Evolutionary conservation across 2,113 vertebrate species (phyloP), one percentile per base, ranked within the genome.

Genomic region (Corythaixoides concolor): DNA sequence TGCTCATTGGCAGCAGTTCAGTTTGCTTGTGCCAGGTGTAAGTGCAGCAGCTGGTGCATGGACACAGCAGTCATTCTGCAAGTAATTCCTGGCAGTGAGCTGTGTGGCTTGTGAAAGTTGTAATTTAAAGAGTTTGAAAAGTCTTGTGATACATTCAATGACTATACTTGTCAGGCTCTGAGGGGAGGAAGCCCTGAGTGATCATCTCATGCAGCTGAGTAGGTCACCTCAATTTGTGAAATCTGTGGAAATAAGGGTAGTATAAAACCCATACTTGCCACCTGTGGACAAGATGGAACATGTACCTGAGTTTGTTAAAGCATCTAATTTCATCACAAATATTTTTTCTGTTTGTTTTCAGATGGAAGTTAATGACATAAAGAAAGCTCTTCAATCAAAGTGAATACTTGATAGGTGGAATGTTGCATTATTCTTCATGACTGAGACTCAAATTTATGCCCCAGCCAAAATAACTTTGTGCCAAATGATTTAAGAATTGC

Each of bases 351-450:
- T 88, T 85, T 85, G 47, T 80, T 93, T 95, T 83, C 78, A 99
- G 99, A 99, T 99, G 98, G 99, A 99, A 96, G 99, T 99, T 90
- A 99, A 99, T 95, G 99, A 99, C 97, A 99, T 99, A 97, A 99
- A 99, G 99, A 99, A 99, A 98, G 98, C 94, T 97, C 98, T 99
- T 98, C 98, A 98, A 97, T 98, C 98, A 96, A 99, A 99, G 97
- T 99, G 98, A 99, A 97, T 94, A 96, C 89, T 88, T 95, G 95
- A 96, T 97, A 95, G 95, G 82, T 93, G 97, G 97, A 97, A 98
- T 94, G 97, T 97, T 86, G 87, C 97, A 88, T 98, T 98, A 97
- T 97, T 98, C 97, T 96, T 97, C 85, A 91, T 95, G 94, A 98
- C 98, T 92, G 95, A 98, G 97, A 98, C 98, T 98, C 96, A 97